Conservation (phyloP, 1,140 invertebrate species). For the Nebria ingens region DNA sequence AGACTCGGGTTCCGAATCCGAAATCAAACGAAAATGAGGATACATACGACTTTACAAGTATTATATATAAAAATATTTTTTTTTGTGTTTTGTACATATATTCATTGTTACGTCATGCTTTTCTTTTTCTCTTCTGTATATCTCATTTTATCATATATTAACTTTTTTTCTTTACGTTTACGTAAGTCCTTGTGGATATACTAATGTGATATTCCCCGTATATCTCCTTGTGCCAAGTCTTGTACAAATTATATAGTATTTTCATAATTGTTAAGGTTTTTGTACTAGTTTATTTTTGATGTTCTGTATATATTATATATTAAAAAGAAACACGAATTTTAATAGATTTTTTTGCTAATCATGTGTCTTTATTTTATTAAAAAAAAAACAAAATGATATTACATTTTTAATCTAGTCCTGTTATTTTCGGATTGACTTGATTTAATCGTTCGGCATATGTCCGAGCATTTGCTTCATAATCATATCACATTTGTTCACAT, state of each 20-base stretch:
- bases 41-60: neutral
- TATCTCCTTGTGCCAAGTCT: neutral
- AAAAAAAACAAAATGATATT: too few relatives aligned
- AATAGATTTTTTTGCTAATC: neutral
- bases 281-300: neutral
- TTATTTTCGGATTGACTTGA: too few relatives aligned
- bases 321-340: neutral
- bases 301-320: neutral
- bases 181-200: neutral
- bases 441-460: neutral
- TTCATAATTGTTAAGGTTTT: neutral
- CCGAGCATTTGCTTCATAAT: neutral
- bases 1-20: slow-evolving; percentile 33
- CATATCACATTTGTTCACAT: slow-evolving; percentile 1
- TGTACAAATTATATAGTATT: neutral
- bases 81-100: neutral
- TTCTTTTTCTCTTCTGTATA: neutral
- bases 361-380: too few relatives aligned
- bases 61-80: neutral
- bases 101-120: neutral
- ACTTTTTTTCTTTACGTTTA: neutral
- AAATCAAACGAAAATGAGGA: slow-evolving; percentile 12
- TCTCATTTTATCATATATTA: neutral
- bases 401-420: too few relatives aligned
- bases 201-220: neutral